Conservation (phyloP, 2,888 invertebrate genomes). For the Zele albiditarsus region DNA sequence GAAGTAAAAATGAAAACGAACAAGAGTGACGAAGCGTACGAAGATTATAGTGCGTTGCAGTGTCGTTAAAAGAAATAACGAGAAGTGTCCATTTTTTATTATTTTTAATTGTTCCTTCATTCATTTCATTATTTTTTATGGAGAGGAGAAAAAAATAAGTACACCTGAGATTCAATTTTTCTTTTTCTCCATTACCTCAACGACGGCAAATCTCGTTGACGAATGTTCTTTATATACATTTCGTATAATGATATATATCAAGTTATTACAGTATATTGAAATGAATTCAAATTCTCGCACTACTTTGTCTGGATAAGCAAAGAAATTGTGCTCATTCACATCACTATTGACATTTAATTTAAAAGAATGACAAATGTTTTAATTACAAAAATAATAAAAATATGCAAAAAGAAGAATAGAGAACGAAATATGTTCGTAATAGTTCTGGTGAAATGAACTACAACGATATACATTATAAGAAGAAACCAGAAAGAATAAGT, state of each 20-base stretch:
- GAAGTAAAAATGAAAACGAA: slow-evolving; percentile 22
- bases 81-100: slow-evolving; percentile 37
- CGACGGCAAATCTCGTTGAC: neutral
- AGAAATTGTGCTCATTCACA: neutral
- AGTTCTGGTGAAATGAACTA: neutral
- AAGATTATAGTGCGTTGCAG: slow-evolving; percentile 29
- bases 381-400: slow-evolving; percentile 13
- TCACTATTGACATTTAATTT: slow-evolving; percentile 1
- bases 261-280: neutral
- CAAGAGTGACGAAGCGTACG: slow-evolving; percentile 36
- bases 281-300: neutral
- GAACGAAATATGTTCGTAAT: neutral
- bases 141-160: neutral
- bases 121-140: neutral
- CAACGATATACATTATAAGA: neutral
- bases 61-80: slow-evolving; percentile 39
- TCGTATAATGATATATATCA: neutral
- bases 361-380: neutral
- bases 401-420: neutral
- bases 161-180: neutral
- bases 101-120: slow-evolving; percentile 1
- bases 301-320: neutral
- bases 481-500: slow-evolving; percentile 20
- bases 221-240: slow-evolving; percentile 1
- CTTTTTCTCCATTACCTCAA: neutral